Conservation (phyloP, 2,113 vertebrate genomes). For the Mystacornis crossleyi region DNA sequence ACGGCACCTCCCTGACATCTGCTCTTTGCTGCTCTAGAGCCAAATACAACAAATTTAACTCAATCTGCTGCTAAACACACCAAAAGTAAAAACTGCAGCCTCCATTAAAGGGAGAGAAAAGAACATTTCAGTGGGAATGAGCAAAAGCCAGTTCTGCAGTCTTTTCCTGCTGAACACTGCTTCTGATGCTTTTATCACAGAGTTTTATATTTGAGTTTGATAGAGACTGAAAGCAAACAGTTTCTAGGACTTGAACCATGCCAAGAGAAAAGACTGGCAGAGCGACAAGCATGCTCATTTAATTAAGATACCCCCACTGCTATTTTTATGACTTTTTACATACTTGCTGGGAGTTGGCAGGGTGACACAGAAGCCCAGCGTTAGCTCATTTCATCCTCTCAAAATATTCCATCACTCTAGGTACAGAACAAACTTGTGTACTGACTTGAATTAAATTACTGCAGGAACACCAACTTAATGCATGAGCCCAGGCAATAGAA, state of each 20-base stretch:
- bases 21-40: conserved; percentile 36
- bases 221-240: conserved; percentile 8
- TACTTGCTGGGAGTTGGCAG: conserved; percentile 39
- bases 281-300: background rate
- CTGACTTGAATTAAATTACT: background rate
- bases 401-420: background rate
- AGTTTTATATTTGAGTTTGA: conserved; percentile 27
- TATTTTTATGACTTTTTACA: conserved; percentile 35
- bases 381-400: conserved; percentile 1
- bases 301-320: conserved; percentile 23
- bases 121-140: background rate
- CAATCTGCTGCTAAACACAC: conserved; percentile 39
- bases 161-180: background rate
- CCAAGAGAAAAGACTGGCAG: conserved; percentile 32
- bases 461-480: background rate
- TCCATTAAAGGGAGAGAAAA: background rate
- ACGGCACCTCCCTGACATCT: conserved; percentile 45
- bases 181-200: conserved; percentile 6
- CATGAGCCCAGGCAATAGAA: background rate
- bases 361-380: background rate
- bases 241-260: background rate
- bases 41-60: conserved; percentile 50
- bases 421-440: background rate
- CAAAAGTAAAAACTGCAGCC: conserved; percentile 18
- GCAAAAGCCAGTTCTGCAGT: background rate